Percentiles rank a stretch among this genome's conserved stretches.
Evolutionary conservation across 2,113 vertebrate species (phyloP).

Genomic region (Helogale parvula): DNA sequence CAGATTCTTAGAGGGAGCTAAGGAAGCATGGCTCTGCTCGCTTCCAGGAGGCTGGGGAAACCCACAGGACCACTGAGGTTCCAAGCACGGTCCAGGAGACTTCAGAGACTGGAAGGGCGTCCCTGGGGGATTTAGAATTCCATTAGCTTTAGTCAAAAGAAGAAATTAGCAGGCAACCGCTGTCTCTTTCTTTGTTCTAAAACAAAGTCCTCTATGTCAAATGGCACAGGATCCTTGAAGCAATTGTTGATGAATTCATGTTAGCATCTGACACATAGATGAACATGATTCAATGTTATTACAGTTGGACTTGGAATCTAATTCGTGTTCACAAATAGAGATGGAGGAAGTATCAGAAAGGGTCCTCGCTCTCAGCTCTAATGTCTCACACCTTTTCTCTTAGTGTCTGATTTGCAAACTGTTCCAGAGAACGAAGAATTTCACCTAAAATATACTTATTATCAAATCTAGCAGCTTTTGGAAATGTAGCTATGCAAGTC

Average conservation of each 20-base stretch:
- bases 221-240: neutral
- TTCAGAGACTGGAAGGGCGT: neutral
- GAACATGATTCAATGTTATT: neutral
- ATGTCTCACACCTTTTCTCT: neutral
- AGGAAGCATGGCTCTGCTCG: neutral
- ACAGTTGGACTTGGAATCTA: neutral
- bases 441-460: neutral
- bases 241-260: neutral
- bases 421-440: neutral
- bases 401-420: neutral
- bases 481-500: neutral
- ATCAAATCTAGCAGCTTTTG: neutral
- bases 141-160: neutral
- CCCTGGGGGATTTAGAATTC: neutral
- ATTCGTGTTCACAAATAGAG: neutral
- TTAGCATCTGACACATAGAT: neutral
- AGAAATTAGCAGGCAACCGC: neutral
- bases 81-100: no score
- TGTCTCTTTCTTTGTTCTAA: neutral
- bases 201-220: neutral
- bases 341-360: neutral
- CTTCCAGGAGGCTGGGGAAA: neutral
- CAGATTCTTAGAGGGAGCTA: rapidly evolving
- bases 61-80: rapidly evolving
- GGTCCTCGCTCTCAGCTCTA: neutral